Evolutionary conservation across 2,797 vertebrate species (phyloP).

Genomic region (Danio kyathit): DNA sequence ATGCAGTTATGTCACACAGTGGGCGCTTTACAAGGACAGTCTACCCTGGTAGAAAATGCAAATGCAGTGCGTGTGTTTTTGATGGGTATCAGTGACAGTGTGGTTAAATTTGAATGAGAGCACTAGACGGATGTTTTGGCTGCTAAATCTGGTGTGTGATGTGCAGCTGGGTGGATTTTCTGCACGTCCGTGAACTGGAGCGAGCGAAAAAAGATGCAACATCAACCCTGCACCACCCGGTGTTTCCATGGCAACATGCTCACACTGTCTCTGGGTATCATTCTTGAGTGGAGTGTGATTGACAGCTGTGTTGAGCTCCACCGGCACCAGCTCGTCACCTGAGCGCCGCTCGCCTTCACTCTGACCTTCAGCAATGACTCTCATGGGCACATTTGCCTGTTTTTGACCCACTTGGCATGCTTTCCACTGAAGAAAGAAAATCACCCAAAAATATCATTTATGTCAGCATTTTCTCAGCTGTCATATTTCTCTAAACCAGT

Average conservation of each 20-base stretch:
- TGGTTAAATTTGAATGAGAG: slow-evolving; percentile 64
- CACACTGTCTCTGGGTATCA: slow-evolving; percentile 17
- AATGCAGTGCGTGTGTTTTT: slow-evolving; percentile 19
- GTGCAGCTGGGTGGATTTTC: slow-evolving; percentile 24
- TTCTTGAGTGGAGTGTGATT: slow-evolving; percentile 21
- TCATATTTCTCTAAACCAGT: too few relatives aligned
- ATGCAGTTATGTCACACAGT: slow-evolving; percentile 45
- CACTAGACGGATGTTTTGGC: slow-evolving; percentile 26
- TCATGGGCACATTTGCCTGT: neutral
- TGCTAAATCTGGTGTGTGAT: slow-evolving; percentile 66
- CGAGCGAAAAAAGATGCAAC: slow-evolving; percentile 9
- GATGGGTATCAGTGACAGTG: slow-evolving; percentile 60
- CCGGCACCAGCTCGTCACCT: slow-evolving; percentile 16
- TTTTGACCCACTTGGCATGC: neutral
- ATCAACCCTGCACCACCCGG: slow-evolving; percentile 14
- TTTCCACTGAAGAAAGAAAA: neutral
- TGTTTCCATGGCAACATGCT: slow-evolving; percentile 52
- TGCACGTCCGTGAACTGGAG: slow-evolving; percentile 40
- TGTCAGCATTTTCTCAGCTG: neutral
- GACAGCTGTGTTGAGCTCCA: slow-evolving; percentile 16
- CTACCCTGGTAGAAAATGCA: neutral
- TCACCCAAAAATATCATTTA: neutral
- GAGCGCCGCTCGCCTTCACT: neutral
- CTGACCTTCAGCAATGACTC: slow-evolving; percentile 14
- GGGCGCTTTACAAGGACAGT: neutral